phyloP scores from a whole-genome alignment of 2,797 vertebrate genomes.

The Melopsittacus undulatus region DNA sequence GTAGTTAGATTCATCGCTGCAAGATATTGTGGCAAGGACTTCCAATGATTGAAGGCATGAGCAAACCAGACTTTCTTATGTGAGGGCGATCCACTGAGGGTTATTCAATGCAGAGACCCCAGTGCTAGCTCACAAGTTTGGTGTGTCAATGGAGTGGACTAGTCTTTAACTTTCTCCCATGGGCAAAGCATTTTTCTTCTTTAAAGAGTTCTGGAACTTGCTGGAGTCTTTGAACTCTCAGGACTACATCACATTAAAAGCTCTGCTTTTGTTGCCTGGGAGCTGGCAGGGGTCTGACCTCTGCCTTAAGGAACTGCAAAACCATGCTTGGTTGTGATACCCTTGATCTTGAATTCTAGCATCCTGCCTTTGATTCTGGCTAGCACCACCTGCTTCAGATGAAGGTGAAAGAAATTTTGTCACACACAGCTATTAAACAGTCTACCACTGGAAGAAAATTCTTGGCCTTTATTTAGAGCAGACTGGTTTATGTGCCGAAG shows the following conservation, averaged over 20 bases:
- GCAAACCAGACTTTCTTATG: not conserved
- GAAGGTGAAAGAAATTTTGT: not conserved
- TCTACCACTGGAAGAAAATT: not conserved
- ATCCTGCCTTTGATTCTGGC: not conserved
- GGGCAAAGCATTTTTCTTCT: not conserved
- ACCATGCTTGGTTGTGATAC: not conserved
- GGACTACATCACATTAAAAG: not conserved
- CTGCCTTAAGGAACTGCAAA: not conserved
- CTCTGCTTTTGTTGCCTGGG: not conserved
- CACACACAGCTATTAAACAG: not conserved
- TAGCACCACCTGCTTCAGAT: not conserved
- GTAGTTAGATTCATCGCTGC: not conserved
- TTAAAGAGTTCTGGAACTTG: not conserved
- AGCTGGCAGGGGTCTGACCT: not conserved
- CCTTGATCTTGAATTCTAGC: not conserved
- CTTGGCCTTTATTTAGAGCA: not conserved
- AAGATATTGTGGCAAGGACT: not conserved
- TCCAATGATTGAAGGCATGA: not conserved
- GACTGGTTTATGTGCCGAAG: not conserved
- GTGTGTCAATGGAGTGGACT: not conserved
- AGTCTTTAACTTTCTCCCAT: not conserved
- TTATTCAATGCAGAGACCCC: not conserved
- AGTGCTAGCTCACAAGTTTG: not conserved
- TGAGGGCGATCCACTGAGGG: not conserved
- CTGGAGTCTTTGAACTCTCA: not conserved